Conservation (phyloP, 2,797 vertebrate genomes). For the Ambastaia sidthimunki region DNA sequence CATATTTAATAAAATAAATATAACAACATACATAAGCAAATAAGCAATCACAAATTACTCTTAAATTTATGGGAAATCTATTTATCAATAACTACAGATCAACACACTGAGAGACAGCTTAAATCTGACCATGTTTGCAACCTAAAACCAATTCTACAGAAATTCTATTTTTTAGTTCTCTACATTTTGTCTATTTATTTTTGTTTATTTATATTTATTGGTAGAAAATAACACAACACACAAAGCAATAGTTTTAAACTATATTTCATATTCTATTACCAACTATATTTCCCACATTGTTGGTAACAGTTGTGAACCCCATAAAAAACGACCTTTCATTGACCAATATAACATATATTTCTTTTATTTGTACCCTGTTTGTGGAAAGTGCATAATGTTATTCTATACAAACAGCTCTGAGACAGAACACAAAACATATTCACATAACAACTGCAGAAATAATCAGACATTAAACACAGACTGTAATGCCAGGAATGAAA, state of each 20-base stretch:
- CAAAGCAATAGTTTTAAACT: background rate
- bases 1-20: too few relatives aligned
- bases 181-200: too few relatives aligned
- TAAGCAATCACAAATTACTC: too few relatives aligned
- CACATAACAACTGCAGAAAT: background rate
- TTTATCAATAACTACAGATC: too few relatives aligned
- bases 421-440: slow-evolving; percentile 16
- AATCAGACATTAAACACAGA: slow-evolving; percentile 1
- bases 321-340: background rate
- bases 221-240: background rate
- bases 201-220: too few relatives aligned
- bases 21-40: too few relatives aligned
- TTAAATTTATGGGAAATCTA: too few relatives aligned
- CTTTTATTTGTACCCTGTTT: background rate
- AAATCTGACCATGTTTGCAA: too few relatives aligned
- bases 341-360: background rate
- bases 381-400: background rate
- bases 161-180: too few relatives aligned
- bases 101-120: too few relatives aligned
- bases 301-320: background rate
- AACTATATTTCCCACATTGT: background rate
- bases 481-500: background rate
- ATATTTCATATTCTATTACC: background rate
- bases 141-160: too few relatives aligned
- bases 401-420: background rate